Conservation (phyloP, 2,888 invertebrate genomes). For the Helleia helle region DNA sequence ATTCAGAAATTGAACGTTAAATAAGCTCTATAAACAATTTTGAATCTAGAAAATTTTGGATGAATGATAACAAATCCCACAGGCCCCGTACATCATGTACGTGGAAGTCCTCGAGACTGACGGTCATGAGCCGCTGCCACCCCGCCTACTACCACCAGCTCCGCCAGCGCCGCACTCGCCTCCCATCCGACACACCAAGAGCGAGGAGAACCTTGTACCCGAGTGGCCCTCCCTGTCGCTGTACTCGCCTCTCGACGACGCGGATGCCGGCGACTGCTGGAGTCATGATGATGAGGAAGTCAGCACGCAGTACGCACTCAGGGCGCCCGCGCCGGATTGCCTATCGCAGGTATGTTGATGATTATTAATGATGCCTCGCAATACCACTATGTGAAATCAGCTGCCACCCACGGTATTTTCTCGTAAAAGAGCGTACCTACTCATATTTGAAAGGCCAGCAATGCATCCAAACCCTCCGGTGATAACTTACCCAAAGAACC, state of each 20-base stretch:
- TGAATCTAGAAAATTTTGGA: too few relatives aligned
- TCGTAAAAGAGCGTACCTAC: too few relatives aligned
- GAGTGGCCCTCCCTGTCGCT: conserved; percentile 70
- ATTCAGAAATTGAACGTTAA: too few relatives aligned
- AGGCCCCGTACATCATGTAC: conserved; percentile 97
- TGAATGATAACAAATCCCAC: too few relatives aligned
- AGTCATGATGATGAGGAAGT: conserved; percentile 97
- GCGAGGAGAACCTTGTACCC: conserved; percentile 89
- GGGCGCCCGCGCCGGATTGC: conserved; percentile 56
- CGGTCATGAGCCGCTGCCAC: conserved; percentile 86
- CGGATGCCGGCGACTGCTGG: conserved; percentile 83
- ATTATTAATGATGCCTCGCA: too few relatives aligned
- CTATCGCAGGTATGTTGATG: conserved; percentile 84
- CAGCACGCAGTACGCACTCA: conserved; percentile 42
- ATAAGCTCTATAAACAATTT: too few relatives aligned
- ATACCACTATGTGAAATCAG: too few relatives aligned
- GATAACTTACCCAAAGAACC: too few relatives aligned
- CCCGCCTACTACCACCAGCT: conserved; percentile 85
- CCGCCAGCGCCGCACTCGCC: conserved; percentile 82
- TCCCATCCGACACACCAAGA: conserved; percentile 91
- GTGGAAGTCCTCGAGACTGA: conserved; percentile 92
- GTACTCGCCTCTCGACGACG: conserved; percentile 51
- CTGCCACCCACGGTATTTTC: too few relatives aligned
- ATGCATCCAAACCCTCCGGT: too few relatives aligned
- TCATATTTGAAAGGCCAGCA: too few relatives aligned